Base-by-base conservation (phyloP, 2,888 invertebrate genomes). In the Volucella bombylans region DNA sequence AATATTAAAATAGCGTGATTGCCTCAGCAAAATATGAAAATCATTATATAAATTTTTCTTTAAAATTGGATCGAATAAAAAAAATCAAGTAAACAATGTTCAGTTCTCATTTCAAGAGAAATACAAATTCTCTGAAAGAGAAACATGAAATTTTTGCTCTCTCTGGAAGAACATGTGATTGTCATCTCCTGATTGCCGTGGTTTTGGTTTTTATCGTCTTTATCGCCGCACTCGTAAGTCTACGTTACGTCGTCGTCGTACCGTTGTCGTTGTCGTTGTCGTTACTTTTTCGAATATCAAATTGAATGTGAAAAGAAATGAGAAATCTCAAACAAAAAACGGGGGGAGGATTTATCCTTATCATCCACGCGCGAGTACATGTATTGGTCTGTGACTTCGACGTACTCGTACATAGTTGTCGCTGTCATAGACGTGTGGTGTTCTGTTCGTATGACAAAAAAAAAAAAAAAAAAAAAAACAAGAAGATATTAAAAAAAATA, bases 221-320 rank as follows among this genome's bases (percentile, higher is more conserved):
- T 69, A 65, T 67, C 64, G 52, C 47, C 61, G 64, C 49, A 41
- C 54, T 54, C 82, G 77, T 59, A 67, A 57, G 65, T 54, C 52
- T 77, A 68, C 72, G 50, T 47, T 38, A 43, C 12, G 57, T 69
- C 54, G 31, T 31, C 31, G 31, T 52, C 49, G 41, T 55, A 18
- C 41, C 49, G 38, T 61, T 57, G 50, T 38, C 39, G 78, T 18
- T 43, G 57, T 50, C 52, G 57, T 55, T 41, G 55, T 82, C 74
- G 73, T 74, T 80, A 80, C 83, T 79, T 83, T 83, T 83, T 83
- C 83, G 83, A 83, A 83, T 83, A 83, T 74, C 74, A 83, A 80
- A 79, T 80, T 74, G 83, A 83, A 83, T 80, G 74, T 74, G 82
- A 83, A 83, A 82, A 83, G 82, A 83, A 79, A 79, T 83, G 73